Percentiles rank a stretch among this genome's conserved stretches.
These are phyloP conservation scores for Exephanes ischioxanthus DNA, from an alignment of 2,888 invertebrate species.

Conservation along the genomic window DNA sequence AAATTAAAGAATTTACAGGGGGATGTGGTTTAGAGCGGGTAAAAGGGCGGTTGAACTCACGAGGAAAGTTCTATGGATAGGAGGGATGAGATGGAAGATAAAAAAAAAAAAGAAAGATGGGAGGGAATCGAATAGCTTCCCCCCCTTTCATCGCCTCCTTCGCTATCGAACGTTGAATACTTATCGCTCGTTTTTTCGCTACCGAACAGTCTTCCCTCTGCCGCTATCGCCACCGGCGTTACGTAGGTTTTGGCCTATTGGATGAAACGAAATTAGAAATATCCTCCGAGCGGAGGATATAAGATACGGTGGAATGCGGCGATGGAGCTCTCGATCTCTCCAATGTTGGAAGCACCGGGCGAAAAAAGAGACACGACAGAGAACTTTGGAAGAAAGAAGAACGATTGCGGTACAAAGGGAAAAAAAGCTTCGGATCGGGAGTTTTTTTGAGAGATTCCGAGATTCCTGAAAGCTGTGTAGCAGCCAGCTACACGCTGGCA, in stretches of 20 bases:
- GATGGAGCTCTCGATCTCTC: slow-evolving; percentile 23
- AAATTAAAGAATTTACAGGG: slow-evolving; percentile 48
- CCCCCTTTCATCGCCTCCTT: neutral
- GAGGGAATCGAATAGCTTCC: slow-evolving; percentile 28
- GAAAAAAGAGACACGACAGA: neutral
- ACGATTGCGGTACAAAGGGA: slow-evolving; percentile 42
- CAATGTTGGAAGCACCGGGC: neutral
- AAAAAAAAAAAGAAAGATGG: neutral
- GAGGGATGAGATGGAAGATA: neutral
- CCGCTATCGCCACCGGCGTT: neutral
- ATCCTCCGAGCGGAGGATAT: neutral
- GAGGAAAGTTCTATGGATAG: slow-evolving; percentile 13
- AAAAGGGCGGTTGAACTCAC: neutral
- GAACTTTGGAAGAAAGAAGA: slow-evolving; percentile 4
- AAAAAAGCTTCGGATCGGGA: slow-evolving; percentile 20
- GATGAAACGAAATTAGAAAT: slow-evolving; percentile 46
- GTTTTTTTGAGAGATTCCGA: slow-evolving; percentile 36
- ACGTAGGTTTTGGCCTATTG: neutral
- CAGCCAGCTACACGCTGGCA: slow-evolving; percentile 4
- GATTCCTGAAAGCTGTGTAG: slow-evolving; percentile 38
- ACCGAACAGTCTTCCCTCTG: neutral
- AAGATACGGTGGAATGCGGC: slow-evolving; percentile 24
- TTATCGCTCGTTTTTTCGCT: slow-evolving; percentile 4
- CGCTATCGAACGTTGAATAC: slow-evolving; percentile 14
- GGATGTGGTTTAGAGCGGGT: slow-evolving; percentile 9